A percentile compares a stretch with the other conserved stretches of the same genome.
These are phyloP conservation scores for Capitella teleta DNA, from an alignment of 1,140 invertebrate species.

Conservation along the genomic window DNA sequence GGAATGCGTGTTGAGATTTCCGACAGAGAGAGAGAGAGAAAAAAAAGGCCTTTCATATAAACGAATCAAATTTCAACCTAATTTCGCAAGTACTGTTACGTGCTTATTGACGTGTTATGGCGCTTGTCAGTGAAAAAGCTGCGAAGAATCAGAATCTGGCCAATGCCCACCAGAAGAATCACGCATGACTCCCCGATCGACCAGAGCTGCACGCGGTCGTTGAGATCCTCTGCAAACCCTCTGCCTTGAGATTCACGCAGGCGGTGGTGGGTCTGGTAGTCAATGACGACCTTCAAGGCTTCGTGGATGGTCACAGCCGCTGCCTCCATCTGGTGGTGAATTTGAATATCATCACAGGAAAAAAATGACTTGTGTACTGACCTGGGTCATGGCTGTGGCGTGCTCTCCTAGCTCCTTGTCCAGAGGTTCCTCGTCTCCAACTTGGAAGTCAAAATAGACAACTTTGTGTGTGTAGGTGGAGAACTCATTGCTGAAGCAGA, in stretches of 20 bases:
- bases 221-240: constrained; percentile 89
- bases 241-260: constrained; percentile 85
- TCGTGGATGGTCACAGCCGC: constrained; percentile 80
- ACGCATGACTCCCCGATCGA: constrained; percentile 76
- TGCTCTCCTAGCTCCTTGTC: constrained; percentile 71
- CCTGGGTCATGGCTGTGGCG: constrained; percentile 87
- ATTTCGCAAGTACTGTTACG: no score
- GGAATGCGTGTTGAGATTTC: no score
- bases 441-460: constrained; percentile 97
- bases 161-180: constrained; percentile 70
- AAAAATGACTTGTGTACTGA: constrained; percentile 41
- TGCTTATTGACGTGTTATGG: not conserved
- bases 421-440: constrained; percentile 70
- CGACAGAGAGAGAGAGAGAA: no score
- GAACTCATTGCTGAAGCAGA: constrained; percentile 99
- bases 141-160: constrained; percentile 82
- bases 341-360: constrained; percentile 1
- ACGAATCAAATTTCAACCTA: no score
- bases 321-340: constrained; percentile 66
- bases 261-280: constrained; percentile 93
- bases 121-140: constrained; percentile 85
- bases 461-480: constrained; percentile 99
- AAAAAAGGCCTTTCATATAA: no score
- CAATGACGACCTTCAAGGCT: constrained; percentile 70
- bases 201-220: constrained; percentile 85